Percentiles rank a stretch among this genome's conserved stretches.
These are phyloP conservation scores for Pangasianodon gigas DNA, from an alignment of 2,113 vertebrate species.

Conservation along the genomic window DNA sequence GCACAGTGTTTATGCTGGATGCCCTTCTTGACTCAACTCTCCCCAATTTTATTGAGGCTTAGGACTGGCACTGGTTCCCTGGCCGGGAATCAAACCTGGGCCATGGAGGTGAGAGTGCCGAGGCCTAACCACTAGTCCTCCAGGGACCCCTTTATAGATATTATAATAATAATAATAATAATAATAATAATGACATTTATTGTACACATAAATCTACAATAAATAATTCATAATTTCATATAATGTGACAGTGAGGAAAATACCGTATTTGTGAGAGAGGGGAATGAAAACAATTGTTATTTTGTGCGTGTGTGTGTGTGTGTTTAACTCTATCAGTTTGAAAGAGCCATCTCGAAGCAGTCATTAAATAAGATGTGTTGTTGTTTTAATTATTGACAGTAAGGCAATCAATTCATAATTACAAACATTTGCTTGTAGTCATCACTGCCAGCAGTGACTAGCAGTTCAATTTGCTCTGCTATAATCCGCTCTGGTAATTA, in stretches of 20 bases:
- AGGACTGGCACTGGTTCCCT: too few relatives aligned
- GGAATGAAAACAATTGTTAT: not conserved
- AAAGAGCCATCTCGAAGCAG: constrained; percentile 72
- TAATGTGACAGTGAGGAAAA: not conserved
- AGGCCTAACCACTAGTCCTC: too few relatives aligned
- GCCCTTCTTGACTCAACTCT: too few relatives aligned
- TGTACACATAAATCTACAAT: not conserved
- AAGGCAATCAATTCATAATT: constrained; percentile 86
- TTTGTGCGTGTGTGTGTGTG: not conserved
- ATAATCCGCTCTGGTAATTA: constrained; percentile 84
- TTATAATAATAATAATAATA: not conserved
- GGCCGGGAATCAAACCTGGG: too few relatives aligned
- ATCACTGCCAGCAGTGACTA: constrained; percentile 83
- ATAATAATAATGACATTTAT: not conserved
- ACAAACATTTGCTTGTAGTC: constrained; percentile 85
- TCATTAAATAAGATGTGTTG: constrained; percentile 81
- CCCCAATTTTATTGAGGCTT: too few relatives aligned
- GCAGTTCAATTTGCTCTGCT: constrained; percentile 80
- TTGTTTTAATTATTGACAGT: constrained; percentile 84
- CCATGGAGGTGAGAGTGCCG: too few relatives aligned
- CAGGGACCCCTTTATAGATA: too few relatives aligned
- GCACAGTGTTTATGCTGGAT: too few relatives aligned
- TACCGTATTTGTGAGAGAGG: not conserved
- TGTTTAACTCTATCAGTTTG: constrained; percentile 62
- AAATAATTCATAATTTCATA: not conserved